Percentiles rank a stretch among this genome's conserved stretches.
These are phyloP conservation scores for Julus scandinavius DNA, from an alignment of 2,888 invertebrate species.

Conservation along the genomic window DNA sequence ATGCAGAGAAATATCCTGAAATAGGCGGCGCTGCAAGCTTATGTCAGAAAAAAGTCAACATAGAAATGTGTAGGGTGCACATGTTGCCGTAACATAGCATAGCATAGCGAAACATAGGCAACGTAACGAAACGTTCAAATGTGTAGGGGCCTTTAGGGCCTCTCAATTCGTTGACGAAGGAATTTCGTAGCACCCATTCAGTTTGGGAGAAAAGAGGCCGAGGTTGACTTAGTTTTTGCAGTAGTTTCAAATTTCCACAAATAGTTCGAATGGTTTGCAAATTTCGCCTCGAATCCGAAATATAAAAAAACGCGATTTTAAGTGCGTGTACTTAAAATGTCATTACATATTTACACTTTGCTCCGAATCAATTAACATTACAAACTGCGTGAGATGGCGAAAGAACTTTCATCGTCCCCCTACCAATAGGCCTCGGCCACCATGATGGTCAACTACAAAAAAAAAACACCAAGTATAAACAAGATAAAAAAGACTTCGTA, in stretches of 20 bases:
- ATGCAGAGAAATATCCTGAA: too few relatives aligned
- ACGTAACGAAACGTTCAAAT: too few relatives aligned
- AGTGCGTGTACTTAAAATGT: not conserved
- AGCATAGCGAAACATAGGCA: too few relatives aligned
- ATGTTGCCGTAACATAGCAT: too few relatives aligned
- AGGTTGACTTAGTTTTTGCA: not conserved
- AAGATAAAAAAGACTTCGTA: not conserved
- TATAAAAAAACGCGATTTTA: not conserved
- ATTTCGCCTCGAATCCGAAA: not conserved
- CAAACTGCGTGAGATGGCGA: not conserved
- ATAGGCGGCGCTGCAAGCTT: too few relatives aligned
- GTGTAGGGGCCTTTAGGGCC: too few relatives aligned
- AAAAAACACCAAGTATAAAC: not conserved
- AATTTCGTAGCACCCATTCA: not conserved
- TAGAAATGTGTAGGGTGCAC: too few relatives aligned
- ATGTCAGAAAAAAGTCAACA: too few relatives aligned
- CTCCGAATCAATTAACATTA: not conserved
- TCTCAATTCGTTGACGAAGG: too few relatives aligned
- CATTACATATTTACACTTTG: slow-evolving; percentile 1
- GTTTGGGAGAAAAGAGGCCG: not conserved
- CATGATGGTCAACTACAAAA: not conserved
- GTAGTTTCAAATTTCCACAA: not conserved
- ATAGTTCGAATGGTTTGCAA: not conserved
- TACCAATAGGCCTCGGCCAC: not conserved
- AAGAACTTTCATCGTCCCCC: not conserved